phyloP scores from a whole-genome alignment of 2,113 vertebrate genomes.

The Psilopogon haemacephalus region DNA sequence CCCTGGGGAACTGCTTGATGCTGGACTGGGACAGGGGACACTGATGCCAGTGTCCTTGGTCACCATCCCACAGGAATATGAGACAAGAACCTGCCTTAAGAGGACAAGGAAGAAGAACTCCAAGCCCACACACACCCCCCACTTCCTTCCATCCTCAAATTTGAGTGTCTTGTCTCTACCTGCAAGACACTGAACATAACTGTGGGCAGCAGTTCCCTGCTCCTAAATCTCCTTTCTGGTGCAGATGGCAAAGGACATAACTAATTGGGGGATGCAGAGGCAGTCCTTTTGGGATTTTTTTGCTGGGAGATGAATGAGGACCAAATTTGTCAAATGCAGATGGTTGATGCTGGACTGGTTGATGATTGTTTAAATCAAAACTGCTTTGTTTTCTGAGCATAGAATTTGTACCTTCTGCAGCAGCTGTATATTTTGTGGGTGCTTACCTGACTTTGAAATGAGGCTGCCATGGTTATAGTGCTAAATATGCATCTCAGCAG shows the following conservation, averaged over 20 bases:
- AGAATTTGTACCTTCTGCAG: neutral
- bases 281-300: neutral
- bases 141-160: neutral
- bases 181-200: neutral
- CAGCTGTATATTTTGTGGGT: neutral
- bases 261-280: neutral
- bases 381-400: neutral
- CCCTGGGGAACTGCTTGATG: neutral
- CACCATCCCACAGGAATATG: neutral
- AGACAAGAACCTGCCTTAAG: neutral
- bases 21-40: neutral
- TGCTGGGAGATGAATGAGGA: neutral
- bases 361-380: neutral
- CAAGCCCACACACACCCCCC: no score
- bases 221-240: neutral
- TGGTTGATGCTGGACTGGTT: neutral
- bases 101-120: neutral
- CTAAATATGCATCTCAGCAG: neutral
- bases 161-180: neutral
- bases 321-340: fast-evolving
- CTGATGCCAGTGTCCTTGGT: neutral
- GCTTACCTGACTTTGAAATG: neutral
- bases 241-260: neutral
- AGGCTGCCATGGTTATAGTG: neutral
- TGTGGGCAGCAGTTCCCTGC: neutral